Base-by-base conservation (phyloP, 1,140 invertebrate genomes). In the Eulimnadia texana region DNA sequence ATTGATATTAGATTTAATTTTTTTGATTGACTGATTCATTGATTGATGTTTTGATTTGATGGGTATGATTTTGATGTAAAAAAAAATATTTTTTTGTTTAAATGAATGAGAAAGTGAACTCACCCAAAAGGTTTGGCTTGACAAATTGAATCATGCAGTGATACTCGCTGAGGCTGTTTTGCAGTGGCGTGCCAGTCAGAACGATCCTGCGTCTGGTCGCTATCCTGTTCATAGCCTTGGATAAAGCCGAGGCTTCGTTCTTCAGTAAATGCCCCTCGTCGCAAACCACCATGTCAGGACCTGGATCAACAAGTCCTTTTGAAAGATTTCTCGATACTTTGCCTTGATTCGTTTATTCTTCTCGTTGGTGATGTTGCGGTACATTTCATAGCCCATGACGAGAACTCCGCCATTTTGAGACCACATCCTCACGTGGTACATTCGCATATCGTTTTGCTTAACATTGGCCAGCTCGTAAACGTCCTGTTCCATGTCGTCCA, bases 91-190 rank as follows among this genome's bases (percentile, higher is more conserved):
- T n/a, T n/a, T n/a, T n/a, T n/a, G n/a, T n/a, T n/a, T n/a, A n/a
- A n/a, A n/a, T n/a, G n/a, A n/a, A n/a, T n/a, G n/a, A n/a, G n/a
- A n/a, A n/a, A n/a, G n/a, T n/a, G n/a, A n/a, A n/a, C n/a, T n/a
- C 16, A 11, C 55, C 93, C 10, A 98, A 73, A 2, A 97, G 76
- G 75, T 86, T 91, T 1, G 93, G 93, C 72, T 96, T 97, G 3
- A 97, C 91, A 76, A 98, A 96, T 65, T 90, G 84, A 20, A 96
- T 88, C 93, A 98, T 98, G 70, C 90, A 93, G 72, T 96, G 91
- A 78, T 97, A 98, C 79, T 98, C 94, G 68, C 82, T 81, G 13
- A 98, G 79, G 78, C 97, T 97, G 72, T 98, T 98, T 73, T 98
- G 93, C 24, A 98, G 73, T 1, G 94, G 94, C 0, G 93, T 98